A percentile compares a stretch with the other conserved stretches of the same genome.
phyloP scores from a whole-genome alignment of 2,113 vertebrate genomes.

The Gadus chalcogrammus region DNA sequence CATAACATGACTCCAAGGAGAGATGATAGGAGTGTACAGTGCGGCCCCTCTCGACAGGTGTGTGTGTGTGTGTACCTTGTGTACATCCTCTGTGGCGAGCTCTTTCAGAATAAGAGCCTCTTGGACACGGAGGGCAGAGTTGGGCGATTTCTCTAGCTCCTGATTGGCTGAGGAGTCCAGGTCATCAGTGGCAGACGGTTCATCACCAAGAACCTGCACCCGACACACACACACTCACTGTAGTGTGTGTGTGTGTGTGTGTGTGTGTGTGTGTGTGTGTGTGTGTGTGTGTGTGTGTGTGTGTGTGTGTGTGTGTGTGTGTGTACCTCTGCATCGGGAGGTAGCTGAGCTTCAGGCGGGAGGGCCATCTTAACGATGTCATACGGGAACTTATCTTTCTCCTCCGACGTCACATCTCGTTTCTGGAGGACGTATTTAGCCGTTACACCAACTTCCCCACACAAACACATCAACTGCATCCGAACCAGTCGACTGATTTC shows the following conservation, averaged over 20 bases:
- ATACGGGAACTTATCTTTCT: slow-evolving; percentile 73
- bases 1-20: not conserved
- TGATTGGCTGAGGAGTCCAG: slow-evolving; percentile 58
- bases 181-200: slow-evolving; percentile 50
- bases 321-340: slow-evolving; percentile 48
- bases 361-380: slow-evolving; percentile 72
- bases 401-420: slow-evolving; percentile 85
- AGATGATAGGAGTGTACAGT: not conserved
- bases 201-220: slow-evolving; percentile 87
- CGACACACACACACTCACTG: not conserved
- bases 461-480: no score
- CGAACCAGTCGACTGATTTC: no score
- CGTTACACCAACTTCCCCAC: not conserved
- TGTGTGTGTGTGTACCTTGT: slow-evolving; percentile 70
- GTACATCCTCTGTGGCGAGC: slow-evolving; percentile 89
- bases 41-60: not conserved
- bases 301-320: slow-evolving; percentile 1
- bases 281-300: not conserved
- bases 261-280: not conserved
- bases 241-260: not conserved
- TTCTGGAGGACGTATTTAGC: slow-evolving; percentile 70
- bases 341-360: slow-evolving; percentile 63
- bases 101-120: slow-evolving; percentile 96
- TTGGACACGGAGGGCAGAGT: slow-evolving; percentile 79
- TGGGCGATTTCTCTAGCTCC: slow-evolving; percentile 66